Evolutionary conservation across 2,888 invertebrate species (phyloP), one percentile per base, ranked within the genome.

Genomic region (Ornithoptera priamus): DNA sequence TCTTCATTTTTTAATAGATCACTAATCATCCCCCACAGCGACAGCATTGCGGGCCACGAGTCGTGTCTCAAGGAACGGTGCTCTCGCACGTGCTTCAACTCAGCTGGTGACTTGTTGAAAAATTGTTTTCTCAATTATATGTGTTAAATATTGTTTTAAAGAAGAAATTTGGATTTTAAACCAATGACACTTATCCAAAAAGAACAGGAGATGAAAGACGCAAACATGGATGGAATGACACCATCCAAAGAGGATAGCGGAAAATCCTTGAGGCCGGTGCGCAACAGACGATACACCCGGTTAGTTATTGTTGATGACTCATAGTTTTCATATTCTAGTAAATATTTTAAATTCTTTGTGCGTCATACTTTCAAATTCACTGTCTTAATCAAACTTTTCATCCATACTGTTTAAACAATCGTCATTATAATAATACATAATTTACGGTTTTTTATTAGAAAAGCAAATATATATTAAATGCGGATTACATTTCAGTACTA

Each of bases 231-330:
- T 68, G 82, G 83, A 59, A 46, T 46, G 15, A 50, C 72, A 65
- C 80, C 84, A 74, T 81, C 82, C 72, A 93, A 91, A 78, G 86
- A 86, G 74, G 91, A 89, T 73, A 81, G 83, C 76, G 93, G 90
- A 78, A 93, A 94, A 84, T 85, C 93, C 73, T 89, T 93, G 80
- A 93, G 95, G 75, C 95, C 95, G 68, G 93, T 95, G 75, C 93
- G 96, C 82, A 96, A 94, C 93, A 95, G 95, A 80, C 93, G 95
- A 81, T 94, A 95, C 85, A 95, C 94, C 91, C 94, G 95, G 95
- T 95, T 86, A 90, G 94, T 85, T 58, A 94, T 85, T 58, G 22
- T 58, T 77, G 76, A 84, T 90, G 90, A 90, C 78, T 90, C 90
- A 91, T 85, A 83, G 76, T 76, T 87, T 90, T 87, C 84, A 87